phyloP scores from a whole-genome alignment of 2,888 invertebrate species.

The Eutolmus rufibarbis region DNA sequence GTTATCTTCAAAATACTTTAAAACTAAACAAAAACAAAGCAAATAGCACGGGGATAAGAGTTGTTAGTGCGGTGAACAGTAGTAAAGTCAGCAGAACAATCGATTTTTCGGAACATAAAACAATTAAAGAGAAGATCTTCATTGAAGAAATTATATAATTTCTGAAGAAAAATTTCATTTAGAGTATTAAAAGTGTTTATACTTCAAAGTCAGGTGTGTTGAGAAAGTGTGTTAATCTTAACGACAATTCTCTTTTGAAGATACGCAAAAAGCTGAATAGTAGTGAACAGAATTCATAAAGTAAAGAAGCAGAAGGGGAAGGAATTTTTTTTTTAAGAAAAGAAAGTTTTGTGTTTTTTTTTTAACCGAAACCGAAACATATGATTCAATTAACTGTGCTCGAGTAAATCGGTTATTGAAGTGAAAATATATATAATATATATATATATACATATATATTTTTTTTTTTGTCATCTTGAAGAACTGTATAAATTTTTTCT shows the following conservation, averaged over 20 bases:
- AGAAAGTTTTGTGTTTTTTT: neutral
- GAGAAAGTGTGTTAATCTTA: neutral
- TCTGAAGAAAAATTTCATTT: neutral
- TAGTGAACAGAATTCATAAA: neutral
- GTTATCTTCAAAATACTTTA: slow-evolving; percentile 7
- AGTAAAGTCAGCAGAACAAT: neutral
- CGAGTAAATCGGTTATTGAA: neutral
- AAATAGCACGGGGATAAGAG: neutral
- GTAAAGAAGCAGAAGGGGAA: neutral
- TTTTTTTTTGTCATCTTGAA: neutral
- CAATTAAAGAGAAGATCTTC: neutral
- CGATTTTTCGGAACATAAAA: neutral
- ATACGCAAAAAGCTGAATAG: neutral
- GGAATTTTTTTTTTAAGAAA: neutral
- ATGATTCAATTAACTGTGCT: neutral
- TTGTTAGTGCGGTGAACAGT: neutral
- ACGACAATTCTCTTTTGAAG: slow-evolving; percentile 4
- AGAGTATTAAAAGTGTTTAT: neutral
- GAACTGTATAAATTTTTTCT: neutral
- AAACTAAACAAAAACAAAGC: slow-evolving; percentile 27
- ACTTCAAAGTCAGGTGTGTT: neutral
- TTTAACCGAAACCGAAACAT: neutral
- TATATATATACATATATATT: neutral
- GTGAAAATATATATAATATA: neutral
- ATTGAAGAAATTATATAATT: neutral